Base-by-base conservation (phyloP, 2,797 vertebrate species). In the Pseudochaenichthys georgianus region DNA sequence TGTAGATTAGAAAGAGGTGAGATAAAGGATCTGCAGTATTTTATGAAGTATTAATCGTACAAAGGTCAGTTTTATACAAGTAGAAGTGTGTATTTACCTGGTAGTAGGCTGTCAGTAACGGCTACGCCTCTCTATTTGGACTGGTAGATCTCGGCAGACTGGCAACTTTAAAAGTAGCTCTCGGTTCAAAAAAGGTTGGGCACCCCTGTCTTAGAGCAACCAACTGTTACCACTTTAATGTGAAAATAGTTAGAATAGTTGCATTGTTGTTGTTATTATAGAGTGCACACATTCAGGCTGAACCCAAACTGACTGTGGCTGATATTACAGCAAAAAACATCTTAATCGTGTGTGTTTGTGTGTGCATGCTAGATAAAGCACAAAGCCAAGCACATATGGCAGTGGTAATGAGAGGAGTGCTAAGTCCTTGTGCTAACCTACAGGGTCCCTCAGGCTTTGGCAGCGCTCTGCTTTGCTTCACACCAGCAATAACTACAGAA, bases 341-440 rank as follows among this genome's bases (percentile, higher is more conserved):
- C 77, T 52, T 65, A 75, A 77, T 75, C 34, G 2, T 19, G 54
- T 59, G 34, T 23, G 12, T 57, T 19, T 50, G 48, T 41, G 58
- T 54, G 28, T 81, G 52, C 57, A 74, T 55, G 77, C 53, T 46
- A 73, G 60, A 79, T 75, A 45, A 82, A 84, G 72, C 75, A 43
- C 51, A 7, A 53, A 70, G 77, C 60, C 47, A 69, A 83, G 68
- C 60, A 73, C 84, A 77, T 83, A 83, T 86, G 79, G 82, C 73
- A 73, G 3, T 70, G 87, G 77, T 90, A 88, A 89, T 88, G 85
- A 88, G 84, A 80, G 81, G 61, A 54, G 67, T 64, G 71, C 53
- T 70, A 70, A 84, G 81, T 88, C 81, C 77, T 86, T 87, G 84
- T 74, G 70, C 77, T 86, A 75, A 87, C 86, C 84, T 84, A 74